phyloP scores from a whole-genome alignment of 2,113 vertebrate genomes.

The Zosterops japonicus region DNA sequence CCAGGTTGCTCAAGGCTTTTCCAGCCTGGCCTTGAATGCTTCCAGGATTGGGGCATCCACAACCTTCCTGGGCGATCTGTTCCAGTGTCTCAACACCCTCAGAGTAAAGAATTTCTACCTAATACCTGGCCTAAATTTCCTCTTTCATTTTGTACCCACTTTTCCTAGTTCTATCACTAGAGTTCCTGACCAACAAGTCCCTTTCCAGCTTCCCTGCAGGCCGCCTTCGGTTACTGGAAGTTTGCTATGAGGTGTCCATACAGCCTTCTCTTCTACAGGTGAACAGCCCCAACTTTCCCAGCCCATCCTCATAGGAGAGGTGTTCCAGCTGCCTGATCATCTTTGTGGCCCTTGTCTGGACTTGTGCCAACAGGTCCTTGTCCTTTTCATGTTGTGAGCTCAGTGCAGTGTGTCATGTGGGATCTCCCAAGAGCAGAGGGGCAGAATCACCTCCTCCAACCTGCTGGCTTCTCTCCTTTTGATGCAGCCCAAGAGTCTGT shows the following conservation, averaged over 20 bases:
- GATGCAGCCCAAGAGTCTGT: accelerated
- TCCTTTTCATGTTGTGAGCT: not conserved
- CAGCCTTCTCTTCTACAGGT: not conserved
- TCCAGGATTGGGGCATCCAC: not conserved
- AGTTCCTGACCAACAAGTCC: not conserved
- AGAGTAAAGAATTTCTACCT: not conserved
- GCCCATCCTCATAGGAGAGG: not conserved
- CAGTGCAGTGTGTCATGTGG: not conserved
- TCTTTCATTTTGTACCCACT: not conserved
- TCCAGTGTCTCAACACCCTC: not conserved
- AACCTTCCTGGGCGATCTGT: not conserved
- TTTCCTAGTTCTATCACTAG: not conserved
- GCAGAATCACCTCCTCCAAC: not conserved
- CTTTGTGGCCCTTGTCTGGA: not conserved
- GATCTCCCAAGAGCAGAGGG: not conserved
- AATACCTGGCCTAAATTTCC: not conserved
- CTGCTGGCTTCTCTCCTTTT: not conserved
- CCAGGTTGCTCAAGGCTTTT: not conserved
- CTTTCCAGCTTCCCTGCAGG: not conserved
- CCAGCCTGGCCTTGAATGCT: not conserved
- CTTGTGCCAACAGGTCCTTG: not conserved
- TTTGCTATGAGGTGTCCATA: not conserved
- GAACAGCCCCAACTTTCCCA: not conserved
- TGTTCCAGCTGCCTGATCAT: not conserved
- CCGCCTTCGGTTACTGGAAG: not conserved